Percentiles rank a stretch among this genome's conserved stretches.
Evolutionary conservation across 2,113 vertebrate genomes (phyloP).

Genomic region (Anhinga rufa): DNA sequence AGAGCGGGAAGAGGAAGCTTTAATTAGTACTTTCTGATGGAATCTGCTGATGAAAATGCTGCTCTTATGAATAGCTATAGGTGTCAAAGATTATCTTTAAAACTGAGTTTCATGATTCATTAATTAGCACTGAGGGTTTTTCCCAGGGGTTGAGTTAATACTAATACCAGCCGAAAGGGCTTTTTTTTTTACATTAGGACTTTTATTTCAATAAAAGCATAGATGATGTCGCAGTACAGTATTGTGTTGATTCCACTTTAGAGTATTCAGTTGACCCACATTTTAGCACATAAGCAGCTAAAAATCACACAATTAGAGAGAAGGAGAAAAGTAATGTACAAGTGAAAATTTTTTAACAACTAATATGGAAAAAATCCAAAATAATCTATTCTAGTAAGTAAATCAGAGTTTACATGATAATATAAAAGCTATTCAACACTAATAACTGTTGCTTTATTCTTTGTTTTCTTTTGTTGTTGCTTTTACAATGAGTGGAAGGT

Average conservation of each 20-base stretch:
- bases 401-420: neutral
- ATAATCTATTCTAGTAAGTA: neutral
- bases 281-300: neutral
- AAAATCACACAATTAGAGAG: neutral
- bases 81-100: conserved; percentile 70
- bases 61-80: conserved; percentile 59
- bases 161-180: neutral
- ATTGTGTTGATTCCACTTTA: neutral
- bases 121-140: conserved; percentile 63
- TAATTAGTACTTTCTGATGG: conserved; percentile 69
- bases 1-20: conserved; percentile 22
- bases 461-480: neutral
- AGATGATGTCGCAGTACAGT: neutral
- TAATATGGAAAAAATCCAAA: neutral
- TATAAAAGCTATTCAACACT: neutral
- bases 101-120: conserved; percentile 64
- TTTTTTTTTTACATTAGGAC: neutral
- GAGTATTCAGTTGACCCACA: neutral
- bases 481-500: neutral
- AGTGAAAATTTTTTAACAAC: neutral
- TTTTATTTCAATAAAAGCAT: neutral
- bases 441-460: neutral
- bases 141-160: conserved; percentile 34
- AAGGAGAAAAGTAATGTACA: neutral
- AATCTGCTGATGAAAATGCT: conserved; percentile 61